Conservation (phyloP, 2,797 vertebrate genomes). For the Australoheros facetus region DNA sequence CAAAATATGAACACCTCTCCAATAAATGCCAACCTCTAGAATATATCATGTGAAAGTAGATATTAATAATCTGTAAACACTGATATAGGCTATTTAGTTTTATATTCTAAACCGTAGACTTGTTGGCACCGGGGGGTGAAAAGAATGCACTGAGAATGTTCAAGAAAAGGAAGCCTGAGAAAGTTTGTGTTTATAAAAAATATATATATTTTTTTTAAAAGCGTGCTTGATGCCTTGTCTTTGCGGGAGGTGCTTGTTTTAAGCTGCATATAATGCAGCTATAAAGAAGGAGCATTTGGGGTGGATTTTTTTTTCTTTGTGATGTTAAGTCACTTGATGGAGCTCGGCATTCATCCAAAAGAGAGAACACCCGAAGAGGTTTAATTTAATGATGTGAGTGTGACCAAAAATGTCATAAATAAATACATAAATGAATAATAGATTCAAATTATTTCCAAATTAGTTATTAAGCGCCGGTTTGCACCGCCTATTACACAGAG, state of each 20-base stretch:
- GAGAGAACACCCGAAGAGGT: not conserved
- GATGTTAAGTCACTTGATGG: not conserved
- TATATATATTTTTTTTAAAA: not conserved
- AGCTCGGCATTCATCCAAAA: not conserved
- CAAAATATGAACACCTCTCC: not conserved
- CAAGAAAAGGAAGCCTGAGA: not conserved
- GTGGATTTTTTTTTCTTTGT: not conserved
- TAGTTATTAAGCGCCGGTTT: not conserved
- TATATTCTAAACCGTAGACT: constrained; percentile 1
- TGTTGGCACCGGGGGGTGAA: not conserved
- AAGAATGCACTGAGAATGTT: not conserved
- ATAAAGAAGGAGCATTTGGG: not conserved
- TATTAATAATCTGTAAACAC: not conserved
- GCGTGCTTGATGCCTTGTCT: not conserved
- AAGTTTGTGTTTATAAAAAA: not conserved
- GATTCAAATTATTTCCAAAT: not conserved
- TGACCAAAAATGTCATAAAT: not conserved
- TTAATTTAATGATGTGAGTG: not conserved
- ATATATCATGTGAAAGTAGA: not conserved
- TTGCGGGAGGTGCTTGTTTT: not conserved
- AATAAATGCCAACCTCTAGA: not conserved
- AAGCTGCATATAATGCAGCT: not conserved
- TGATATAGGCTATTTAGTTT: not conserved
- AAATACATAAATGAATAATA: not conserved
- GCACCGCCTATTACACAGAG: not conserved